A percentile compares a stretch with the other conserved stretches of the same genome.
phyloP scores from a whole-genome alignment of 2,888 invertebrate species.

The Eueremaeus valkanovi region DNA sequence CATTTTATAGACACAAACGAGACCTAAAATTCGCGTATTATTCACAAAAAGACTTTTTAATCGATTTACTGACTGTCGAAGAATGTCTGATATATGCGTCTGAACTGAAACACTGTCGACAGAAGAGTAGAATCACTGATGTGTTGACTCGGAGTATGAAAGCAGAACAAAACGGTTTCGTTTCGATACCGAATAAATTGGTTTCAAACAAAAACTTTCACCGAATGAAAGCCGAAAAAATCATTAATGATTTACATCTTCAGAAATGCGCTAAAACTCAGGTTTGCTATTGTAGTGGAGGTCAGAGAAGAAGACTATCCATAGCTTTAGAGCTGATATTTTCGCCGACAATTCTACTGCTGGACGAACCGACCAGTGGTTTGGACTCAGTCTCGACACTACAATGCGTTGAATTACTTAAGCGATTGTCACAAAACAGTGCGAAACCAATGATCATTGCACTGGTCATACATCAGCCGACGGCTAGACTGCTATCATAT shows the following conservation, averaged over 20 bases:
- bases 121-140: neutral
- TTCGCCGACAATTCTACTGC: slow-evolving; percentile 54
- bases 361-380: slow-evolving; percentile 61
- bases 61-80: slow-evolving; percentile 35
- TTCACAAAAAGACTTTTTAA: slow-evolving; percentile 35
- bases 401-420: slow-evolving; percentile 74
- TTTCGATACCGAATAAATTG: neutral
- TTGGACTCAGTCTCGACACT: slow-evolving; percentile 82
- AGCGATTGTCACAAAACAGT: slow-evolving; percentile 63
- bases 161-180: neutral
- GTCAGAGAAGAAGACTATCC: slow-evolving; percentile 81
- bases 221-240: slow-evolving; percentile 66
- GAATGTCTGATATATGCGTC: slow-evolving; percentile 37
- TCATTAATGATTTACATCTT: slow-evolving; percentile 75
- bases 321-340: slow-evolving; percentile 75
- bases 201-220: slow-evolving; percentile 26
- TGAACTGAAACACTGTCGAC: slow-evolving; percentile 3
- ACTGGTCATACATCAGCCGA: slow-evolving; percentile 87
- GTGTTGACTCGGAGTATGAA: no score
- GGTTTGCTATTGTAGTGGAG: slow-evolving; percentile 73
- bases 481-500: slow-evolving; percentile 76
- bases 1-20: slow-evolving; percentile 8
- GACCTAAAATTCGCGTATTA: slow-evolving; percentile 41
- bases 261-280: slow-evolving; percentile 68
- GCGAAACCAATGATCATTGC: slow-evolving; percentile 76